These are phyloP conservation scores for Oxytorus armatus DNA, from an alignment of 2,888 invertebrate species.

Conservation along the genomic window DNA sequence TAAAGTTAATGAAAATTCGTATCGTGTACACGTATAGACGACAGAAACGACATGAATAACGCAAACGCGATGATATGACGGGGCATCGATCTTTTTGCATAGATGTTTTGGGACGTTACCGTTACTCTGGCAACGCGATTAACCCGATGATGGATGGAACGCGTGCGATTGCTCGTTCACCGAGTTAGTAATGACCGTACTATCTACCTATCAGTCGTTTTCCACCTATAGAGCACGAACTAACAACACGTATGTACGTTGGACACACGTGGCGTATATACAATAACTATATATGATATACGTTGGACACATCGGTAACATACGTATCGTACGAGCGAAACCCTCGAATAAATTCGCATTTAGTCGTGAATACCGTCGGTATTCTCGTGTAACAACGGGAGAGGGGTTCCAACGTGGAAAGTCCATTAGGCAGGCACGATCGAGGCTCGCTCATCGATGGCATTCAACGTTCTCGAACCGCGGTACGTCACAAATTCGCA, in stretches of 20 bases:
- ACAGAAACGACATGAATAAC: conserved; percentile 4
- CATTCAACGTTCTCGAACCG: conserved; percentile 43
- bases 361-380: conserved; percentile 39
- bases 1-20: neutral
- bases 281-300: conserved; percentile 3
- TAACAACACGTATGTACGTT: neutral
- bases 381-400: conserved; percentile 44
- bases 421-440: conserved; percentile 64
- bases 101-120: neutral
- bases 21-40: neutral
- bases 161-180: conserved; percentile 20
- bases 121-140: neutral
- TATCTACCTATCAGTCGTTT: conserved; percentile 15
- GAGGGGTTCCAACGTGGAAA: conserved; percentile 56
- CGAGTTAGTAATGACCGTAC: neutral
- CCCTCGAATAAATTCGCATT: conserved; percentile 64
- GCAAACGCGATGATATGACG: conserved; percentile 8
- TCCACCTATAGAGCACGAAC: neutral
- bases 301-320: neutral
- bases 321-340: conserved; percentile 2
- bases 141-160: conserved; percentile 32
- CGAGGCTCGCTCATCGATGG: conserved; percentile 48
- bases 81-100: neutral
- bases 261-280: conserved; percentile 1
- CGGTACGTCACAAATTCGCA: conserved; percentile 37